Percentiles rank a stretch among this genome's conserved stretches.
phyloP scores from a whole-genome alignment of 2,888 invertebrate genomes.

The Malthinus seriepunctatus region DNA sequence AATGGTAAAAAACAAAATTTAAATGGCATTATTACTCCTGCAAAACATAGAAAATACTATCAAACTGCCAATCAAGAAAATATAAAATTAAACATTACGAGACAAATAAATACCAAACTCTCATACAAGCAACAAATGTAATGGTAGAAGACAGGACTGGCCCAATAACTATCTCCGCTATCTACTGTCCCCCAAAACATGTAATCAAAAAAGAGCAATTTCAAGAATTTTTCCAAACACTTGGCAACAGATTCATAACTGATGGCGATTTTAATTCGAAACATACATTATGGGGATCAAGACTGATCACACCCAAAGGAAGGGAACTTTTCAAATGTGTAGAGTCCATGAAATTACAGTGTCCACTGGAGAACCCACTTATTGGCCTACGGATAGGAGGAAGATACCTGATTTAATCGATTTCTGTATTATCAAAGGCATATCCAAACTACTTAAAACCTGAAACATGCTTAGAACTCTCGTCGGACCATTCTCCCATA shows the following conservation, averaged over 20 bases:
- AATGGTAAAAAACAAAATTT: no score
- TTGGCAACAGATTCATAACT: constrained; percentile 14
- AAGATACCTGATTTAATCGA: constrained; percentile 12
- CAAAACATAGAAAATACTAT: no score
- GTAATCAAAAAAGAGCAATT: constrained; percentile 4
- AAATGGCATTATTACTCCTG: no score
- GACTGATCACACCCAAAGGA: constrained; percentile 19
- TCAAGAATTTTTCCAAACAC: constrained; percentile 5
- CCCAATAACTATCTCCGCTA: neutral
- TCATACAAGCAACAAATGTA: constrained; percentile 10
- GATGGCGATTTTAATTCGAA: constrained; percentile 10
- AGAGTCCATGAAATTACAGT: neutral
- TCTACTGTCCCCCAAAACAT: constrained; percentile 15
- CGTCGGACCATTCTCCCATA: no score
- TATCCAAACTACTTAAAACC: no score
- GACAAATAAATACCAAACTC: neutral
- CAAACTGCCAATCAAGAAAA: no score
- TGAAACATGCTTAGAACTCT: no score
- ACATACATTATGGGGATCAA: constrained; percentile 27
- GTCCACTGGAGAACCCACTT: constrained; percentile 8
- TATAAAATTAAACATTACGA: no score
- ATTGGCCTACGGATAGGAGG: constrained; percentile 5
- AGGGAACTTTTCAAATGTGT: constrained; percentile 2
- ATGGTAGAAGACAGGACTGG: constrained; percentile 9
- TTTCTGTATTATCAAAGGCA: constrained; percentile 7